A percentile compares a stretch with the other conserved stretches of the same genome.
phyloP scores from a whole-genome alignment of 1,140 invertebrate genomes.

The Plectrocnemia conspersa region DNA sequence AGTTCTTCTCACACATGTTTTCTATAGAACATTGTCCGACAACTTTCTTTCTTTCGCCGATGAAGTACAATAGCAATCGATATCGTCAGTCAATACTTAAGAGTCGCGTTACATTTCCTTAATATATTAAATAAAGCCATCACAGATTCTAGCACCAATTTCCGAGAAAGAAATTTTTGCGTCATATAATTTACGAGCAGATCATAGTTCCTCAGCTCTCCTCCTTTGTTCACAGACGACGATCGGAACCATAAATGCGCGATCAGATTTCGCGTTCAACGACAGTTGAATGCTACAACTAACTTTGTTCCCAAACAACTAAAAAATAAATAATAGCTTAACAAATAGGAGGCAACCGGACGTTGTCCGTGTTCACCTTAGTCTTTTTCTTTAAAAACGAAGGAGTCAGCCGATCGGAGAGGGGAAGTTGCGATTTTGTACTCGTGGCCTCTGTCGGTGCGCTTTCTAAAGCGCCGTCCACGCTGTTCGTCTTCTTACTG shows the following conservation, averaged over 20 bases:
- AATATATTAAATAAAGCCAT: conserved; percentile 18
- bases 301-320: neutral
- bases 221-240: neutral
- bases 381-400: conserved; percentile 49
- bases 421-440: conserved; percentile 41
- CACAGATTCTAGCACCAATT: conserved; percentile 33
- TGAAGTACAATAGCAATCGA: no score
- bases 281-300: neutral
- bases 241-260: neutral
- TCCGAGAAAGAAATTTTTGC: conserved; percentile 10
- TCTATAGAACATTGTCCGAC: no score
- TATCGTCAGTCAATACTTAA: neutral
- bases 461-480: conserved; percentile 40
- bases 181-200: neutral
- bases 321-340: conserved; percentile 3
- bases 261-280: neutral
- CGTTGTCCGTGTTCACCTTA: conserved; percentile 38
- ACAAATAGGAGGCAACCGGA: conserved; percentile 24
- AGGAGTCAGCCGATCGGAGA: conserved; percentile 44
- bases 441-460: conserved; percentile 43
- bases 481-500: conserved; percentile 33
- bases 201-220: neutral
- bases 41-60: no score
- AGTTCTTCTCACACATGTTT: no score
- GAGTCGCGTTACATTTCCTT: conserved; percentile 4